phyloP scores from a whole-genome alignment of 1,140 invertebrate species.

The Drosophila busckii region DNA sequence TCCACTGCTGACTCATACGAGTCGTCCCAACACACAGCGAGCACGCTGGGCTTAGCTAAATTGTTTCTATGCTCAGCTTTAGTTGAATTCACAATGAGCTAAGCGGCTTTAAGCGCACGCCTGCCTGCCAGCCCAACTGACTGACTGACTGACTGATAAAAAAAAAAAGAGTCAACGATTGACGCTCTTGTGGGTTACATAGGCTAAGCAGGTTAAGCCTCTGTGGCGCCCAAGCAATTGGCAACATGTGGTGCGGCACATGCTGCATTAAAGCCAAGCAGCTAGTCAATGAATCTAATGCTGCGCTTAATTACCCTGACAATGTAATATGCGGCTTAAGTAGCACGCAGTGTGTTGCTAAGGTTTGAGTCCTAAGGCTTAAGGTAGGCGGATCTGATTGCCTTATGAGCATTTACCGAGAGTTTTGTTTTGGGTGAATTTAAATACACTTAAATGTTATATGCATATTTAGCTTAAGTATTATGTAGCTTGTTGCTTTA shows the following conservation, averaged over 20 bases:
- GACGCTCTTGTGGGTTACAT: too few relatives aligned
- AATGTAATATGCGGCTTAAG: slow-evolving; percentile 1
- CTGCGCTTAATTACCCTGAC: slow-evolving; percentile 22
- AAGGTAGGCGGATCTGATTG: too few relatives aligned
- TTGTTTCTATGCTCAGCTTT: slow-evolving; percentile 49
- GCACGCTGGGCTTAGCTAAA: slow-evolving; percentile 23
- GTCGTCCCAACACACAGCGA: too few relatives aligned
- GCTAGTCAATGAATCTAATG: slow-evolving; percentile 4
- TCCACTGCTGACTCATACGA: slow-evolving; percentile 25
- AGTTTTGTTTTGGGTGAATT: too few relatives aligned
- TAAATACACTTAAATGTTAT: too few relatives aligned
- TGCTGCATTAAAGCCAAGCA: not conserved
- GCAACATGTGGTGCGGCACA: slow-evolving; percentile 20
- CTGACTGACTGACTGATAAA: not conserved
- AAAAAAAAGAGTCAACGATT: not conserved
- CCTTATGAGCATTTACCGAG: too few relatives aligned
- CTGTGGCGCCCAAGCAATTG: slow-evolving; percentile 18
- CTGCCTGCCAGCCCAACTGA: slow-evolving; percentile 4
- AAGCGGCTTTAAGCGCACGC: slow-evolving; percentile 54
- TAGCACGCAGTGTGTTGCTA: too few relatives aligned
- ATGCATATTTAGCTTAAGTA: too few relatives aligned
- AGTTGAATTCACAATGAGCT: slow-evolving; percentile 64
- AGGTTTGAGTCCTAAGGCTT: too few relatives aligned
- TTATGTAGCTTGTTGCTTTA: too few relatives aligned
- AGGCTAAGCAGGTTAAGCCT: slow-evolving; percentile 22